phyloP scores from a whole-genome alignment of 2,113 vertebrate genomes.

The Stigmatopora nigra region DNA sequence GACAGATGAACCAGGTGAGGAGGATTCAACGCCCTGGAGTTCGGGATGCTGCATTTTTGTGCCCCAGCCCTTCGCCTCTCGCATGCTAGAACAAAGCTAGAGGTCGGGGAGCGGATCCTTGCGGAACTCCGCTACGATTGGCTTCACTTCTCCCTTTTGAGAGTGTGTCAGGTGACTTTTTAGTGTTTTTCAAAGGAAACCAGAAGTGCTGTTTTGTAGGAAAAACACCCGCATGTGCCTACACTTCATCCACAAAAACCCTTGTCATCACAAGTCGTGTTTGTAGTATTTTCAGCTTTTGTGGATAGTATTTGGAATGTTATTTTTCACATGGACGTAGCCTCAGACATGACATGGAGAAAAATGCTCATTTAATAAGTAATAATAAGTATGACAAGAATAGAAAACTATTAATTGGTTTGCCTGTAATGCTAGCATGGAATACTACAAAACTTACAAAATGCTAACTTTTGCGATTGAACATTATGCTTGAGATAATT shows the following conservation, averaged over 20 bases:
- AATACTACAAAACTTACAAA: not conserved
- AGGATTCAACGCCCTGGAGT: conserved; percentile 20
- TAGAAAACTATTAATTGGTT: too few species aligned
- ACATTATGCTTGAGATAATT: too few species aligned
- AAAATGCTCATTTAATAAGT: not conserved
- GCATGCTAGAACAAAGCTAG: conserved; percentile 19
- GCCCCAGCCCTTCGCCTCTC: not conserved
- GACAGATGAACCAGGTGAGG: conserved; percentile 39
- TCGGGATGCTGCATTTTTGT: conserved; percentile 55
- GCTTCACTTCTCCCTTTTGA: not conserved
- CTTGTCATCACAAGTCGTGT: conserved; percentile 34
- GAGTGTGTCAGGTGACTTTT: not conserved
- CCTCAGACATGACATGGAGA: not conserved
- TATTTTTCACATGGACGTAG: not conserved
- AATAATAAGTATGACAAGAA: not conserved
- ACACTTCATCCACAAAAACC: conserved; percentile 17
- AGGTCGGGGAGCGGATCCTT: conserved; percentile 45
- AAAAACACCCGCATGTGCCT: conserved; percentile 65
- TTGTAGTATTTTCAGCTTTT: conserved; percentile 7
- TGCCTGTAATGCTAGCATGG: not conserved
- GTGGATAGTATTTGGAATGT: not conserved
- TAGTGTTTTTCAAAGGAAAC: conserved; percentile 32
- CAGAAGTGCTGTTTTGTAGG: conserved; percentile 58
- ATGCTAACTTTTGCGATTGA: too few species aligned
- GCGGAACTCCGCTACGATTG: conserved; percentile 22